Conservation (phyloP, 2,888 invertebrate genomes). For the Nomada lathburiana region DNA sequence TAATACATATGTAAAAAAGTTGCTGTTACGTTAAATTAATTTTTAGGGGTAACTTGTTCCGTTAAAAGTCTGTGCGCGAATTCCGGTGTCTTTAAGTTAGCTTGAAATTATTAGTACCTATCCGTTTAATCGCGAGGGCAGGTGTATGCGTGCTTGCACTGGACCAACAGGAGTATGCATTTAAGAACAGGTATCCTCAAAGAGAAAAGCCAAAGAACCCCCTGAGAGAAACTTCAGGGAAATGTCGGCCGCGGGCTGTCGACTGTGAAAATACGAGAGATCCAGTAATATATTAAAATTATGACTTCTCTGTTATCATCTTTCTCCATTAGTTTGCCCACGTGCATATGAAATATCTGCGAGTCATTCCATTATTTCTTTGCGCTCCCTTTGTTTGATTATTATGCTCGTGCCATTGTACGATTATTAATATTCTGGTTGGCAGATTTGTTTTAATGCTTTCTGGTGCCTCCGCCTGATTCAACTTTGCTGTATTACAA, state of each 20-base stretch:
- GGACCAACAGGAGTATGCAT: not conserved
- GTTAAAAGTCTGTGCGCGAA: not conserved
- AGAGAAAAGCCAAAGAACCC: not conserved
- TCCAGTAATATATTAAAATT: not conserved
- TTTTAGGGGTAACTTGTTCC: not conserved
- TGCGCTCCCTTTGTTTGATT: too few relatives aligned
- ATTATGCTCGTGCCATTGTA: too few relatives aligned
- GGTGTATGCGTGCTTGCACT: too few relatives aligned
- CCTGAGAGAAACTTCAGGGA: not conserved
- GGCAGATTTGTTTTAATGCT: not conserved
- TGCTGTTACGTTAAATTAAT: not conserved
- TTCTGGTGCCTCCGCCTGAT: not conserved
- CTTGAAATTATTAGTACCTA: conserved; percentile 9
- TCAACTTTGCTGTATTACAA: too few relatives aligned
- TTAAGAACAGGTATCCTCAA: not conserved
- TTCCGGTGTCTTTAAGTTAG: not conserved
- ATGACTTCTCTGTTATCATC: not conserved
- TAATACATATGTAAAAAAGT: not conserved
- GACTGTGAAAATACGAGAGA: too few relatives aligned
- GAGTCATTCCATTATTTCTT: not conserved
- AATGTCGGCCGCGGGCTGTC: not conserved
- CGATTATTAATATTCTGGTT: not conserved
- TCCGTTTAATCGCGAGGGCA: not conserved
- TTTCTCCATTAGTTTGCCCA: not conserved
- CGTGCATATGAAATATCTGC: not conserved